Base-by-base conservation (phyloP, 2,888 invertebrate genomes). In the Nysson spinosus region DNA sequence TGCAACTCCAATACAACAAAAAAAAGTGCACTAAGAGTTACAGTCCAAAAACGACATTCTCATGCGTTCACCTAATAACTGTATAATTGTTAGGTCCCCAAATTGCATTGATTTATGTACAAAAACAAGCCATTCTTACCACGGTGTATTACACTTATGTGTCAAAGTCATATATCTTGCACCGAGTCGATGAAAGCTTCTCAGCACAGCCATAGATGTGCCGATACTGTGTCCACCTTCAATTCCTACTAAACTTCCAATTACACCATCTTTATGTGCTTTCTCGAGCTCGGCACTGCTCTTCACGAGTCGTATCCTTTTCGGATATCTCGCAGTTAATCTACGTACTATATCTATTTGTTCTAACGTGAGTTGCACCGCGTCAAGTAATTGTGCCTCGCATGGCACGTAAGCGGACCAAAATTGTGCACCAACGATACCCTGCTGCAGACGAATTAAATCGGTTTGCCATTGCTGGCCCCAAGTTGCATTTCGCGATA, bases 221-320 rank as follows among this genome's bases (percentile, higher is more conserved):
- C 92, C 92, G 37, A 93, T 89, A 11, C 91, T 89, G 83, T 93
- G 93, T 0, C 93, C 93, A 4, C 93, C 92, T 73, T 92, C 92
- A 24, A 93, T 88, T 0, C 91, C 93, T 50, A 93, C 89, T 35
- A 93, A 83, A 66, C 91, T 91, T 0, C 90, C 92, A 2, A 93
- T 89, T 66, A 90, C 89, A 0, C 91, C 90, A 0, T 89, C 88
- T 22, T 88, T 88, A 77, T 91, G 91, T 0, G 91, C 91, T 64
- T 90, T 89, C 75, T 90, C 89, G 80, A 93, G 89, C 82, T 91
- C 92, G 44, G 87, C 86, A 43, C 90, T 90, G 0, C 89, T 89
- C 20, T 89, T 88, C 1, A 90, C 91, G 58, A 91, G 88, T 51
- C 88, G 87, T 84, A 91, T 88, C 4, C 87, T 86, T 39, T 88